Evolutionary conservation across 1,140 invertebrate species (phyloP).

Genomic region (Rhopalosiphum maidis): DNA sequence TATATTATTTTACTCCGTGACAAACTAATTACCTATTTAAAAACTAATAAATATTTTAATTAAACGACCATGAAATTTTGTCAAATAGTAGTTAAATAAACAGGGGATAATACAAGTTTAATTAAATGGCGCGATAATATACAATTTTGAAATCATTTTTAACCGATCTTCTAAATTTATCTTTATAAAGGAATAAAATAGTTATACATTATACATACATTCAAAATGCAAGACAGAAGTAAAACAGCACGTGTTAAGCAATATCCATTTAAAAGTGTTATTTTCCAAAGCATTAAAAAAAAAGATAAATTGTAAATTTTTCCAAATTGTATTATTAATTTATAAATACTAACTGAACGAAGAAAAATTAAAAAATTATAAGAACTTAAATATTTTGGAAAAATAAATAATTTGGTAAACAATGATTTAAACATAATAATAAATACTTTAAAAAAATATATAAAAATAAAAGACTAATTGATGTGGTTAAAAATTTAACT

Average conservation of each 20-base stretch:
- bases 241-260: background rate
- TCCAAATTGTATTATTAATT: background rate
- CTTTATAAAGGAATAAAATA: background rate
- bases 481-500: background rate
- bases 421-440: background rate
- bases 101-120: background rate
- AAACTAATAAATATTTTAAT: conserved; percentile 32
- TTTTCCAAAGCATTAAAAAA: no score
- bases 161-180: background rate
- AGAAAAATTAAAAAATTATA: background rate
- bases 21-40: background rate
- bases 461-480: background rate
- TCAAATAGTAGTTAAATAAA: background rate
- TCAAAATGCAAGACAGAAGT: background rate
- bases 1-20: background rate
- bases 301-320: background rate
- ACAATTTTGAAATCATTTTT: background rate
- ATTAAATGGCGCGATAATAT: background rate
- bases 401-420: background rate
- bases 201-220: background rate
- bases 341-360: background rate
- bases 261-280: background rate
- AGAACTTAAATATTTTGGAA: background rate
- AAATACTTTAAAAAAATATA: background rate
- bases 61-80: background rate